These are phyloP conservation scores for Tachypleus tridentatus DNA, from an alignment of 1,140 invertebrate species.

Conservation along the genomic window DNA sequence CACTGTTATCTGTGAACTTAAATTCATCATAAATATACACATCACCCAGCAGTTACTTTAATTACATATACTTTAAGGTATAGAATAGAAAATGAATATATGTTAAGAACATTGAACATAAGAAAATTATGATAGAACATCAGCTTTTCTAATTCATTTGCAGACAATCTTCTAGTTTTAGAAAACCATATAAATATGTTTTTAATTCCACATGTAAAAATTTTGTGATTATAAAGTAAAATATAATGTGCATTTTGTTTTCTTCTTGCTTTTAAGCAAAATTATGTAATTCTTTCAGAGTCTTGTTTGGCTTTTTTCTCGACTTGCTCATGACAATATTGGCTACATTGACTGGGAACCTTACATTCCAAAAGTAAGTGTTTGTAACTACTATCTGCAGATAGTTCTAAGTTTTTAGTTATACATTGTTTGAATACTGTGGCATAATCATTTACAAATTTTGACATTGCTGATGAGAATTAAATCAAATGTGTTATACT, in stretches of 20 bases:
- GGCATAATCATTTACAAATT: neutral
- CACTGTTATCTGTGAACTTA: too few species aligned
- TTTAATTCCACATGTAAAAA: neutral
- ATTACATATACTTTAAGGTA: too few species aligned
- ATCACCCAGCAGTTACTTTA: too few species aligned
- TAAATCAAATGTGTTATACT: neutral
- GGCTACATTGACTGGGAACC: slow-evolving; percentile 81
- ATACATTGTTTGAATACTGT: neutral
- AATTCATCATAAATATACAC: too few species aligned
- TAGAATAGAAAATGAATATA: too few species aligned
- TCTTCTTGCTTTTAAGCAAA: slow-evolving; percentile 9
- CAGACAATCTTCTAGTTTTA: too few species aligned
- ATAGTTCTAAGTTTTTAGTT: slow-evolving; percentile 3
- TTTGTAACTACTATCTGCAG: neutral
- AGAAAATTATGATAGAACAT: too few species aligned
- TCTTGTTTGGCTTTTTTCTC: slow-evolving; percentile 56
- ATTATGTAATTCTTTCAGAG: slow-evolving; percentile 38
- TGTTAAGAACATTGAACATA: too few species aligned
- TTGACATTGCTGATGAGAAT: neutral
- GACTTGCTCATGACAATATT: slow-evolving; percentile 57
- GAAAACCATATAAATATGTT: too few species aligned
- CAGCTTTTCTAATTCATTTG: too few species aligned
- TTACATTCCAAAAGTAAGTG: slow-evolving; percentile 49
- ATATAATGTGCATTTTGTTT: slow-evolving; percentile 14
- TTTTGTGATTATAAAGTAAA: slow-evolving; percentile 1